phyloP scores from a whole-genome alignment of 2,888 invertebrate genomes.

The Chymomyza caudatula region DNA sequence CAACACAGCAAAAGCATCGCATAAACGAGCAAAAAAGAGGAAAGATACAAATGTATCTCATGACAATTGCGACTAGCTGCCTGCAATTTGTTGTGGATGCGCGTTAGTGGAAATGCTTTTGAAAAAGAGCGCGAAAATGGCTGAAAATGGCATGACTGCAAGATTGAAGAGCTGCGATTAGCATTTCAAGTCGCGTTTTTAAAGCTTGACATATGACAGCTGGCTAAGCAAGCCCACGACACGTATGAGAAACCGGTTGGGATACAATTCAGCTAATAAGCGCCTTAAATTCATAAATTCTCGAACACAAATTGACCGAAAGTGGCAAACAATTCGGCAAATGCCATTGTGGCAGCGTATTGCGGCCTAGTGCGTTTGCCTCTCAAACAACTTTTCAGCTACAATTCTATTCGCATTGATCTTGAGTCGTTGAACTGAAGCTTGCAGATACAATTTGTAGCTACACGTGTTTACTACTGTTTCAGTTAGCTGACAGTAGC shows the following conservation, averaged over 20 bases:
- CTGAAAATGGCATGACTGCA: neutral
- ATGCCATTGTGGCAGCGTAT: slow-evolving; percentile 1
- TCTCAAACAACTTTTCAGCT: slow-evolving; percentile 20
- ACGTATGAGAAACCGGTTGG: slow-evolving; percentile 44
- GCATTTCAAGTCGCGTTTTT: neutral
- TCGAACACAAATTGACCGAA: slow-evolving; percentile 6
- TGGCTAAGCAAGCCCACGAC: neutral
- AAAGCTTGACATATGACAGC: neutral
- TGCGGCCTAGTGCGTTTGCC: slow-evolving; percentile 19
- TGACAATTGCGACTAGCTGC: neutral
- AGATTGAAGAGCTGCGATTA: neutral
- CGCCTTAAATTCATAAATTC: slow-evolving; percentile 37
- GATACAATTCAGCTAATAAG: slow-evolving; percentile 42
- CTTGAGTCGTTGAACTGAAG: slow-evolving; percentile 50
- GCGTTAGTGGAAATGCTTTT: neutral
- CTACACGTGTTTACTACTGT: slow-evolving; percentile 45
- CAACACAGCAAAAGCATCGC: slow-evolving; percentile 22
- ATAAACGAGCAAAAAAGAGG: slow-evolving; percentile 6
- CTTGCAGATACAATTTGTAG: slow-evolving; percentile 51
- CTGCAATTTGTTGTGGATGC: neutral
- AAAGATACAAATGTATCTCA: slow-evolving; percentile 45
- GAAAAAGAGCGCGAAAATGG: neutral
- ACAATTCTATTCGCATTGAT: slow-evolving; percentile 9
- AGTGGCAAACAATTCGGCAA: slow-evolving; percentile 16
- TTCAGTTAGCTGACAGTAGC: slow-evolving; percentile 12